These are phyloP conservation scores for Corythaeola cristata DNA, from an alignment of 2,113 vertebrate genomes.

Conservation along the genomic window DNA sequence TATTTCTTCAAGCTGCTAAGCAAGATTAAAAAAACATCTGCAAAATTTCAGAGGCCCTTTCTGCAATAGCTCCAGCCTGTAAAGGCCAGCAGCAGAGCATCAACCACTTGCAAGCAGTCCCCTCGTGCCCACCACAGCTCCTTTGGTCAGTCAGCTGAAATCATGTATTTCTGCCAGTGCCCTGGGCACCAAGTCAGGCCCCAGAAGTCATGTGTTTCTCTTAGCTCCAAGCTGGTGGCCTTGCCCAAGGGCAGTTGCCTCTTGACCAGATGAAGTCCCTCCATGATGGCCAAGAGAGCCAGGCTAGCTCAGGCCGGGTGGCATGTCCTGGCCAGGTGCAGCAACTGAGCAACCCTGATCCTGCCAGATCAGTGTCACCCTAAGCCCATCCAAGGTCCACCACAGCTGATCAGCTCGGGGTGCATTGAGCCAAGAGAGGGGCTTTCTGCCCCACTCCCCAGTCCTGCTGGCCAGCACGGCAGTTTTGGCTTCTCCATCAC, in stretches of 20 bases:
- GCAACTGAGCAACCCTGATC: background rate
- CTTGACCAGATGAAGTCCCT: background rate
- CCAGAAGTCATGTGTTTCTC: background rate
- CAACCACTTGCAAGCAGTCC: background rate
- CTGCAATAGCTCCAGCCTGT: background rate
- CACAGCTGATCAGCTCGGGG: fast-evolving
- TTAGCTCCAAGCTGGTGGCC: background rate
- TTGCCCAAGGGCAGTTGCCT: background rate
- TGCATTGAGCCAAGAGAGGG: background rate
- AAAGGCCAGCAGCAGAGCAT: background rate
- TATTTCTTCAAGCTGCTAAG: background rate
- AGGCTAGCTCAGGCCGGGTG: background rate
- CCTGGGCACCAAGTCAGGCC: background rate
- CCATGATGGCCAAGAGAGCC: background rate
- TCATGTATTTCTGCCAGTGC: background rate
- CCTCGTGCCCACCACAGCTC: background rate
- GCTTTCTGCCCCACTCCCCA: fast-evolving
- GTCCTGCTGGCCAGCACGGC: background rate
- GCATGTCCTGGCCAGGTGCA: background rate
- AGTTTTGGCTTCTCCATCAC: background rate
- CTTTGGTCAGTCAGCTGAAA: background rate
- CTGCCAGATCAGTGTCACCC: background rate
- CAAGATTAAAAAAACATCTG: background rate
- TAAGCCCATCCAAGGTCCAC: background rate
- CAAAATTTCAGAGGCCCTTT: background rate